Percentiles rank a stretch among this genome's conserved stretches.
These are phyloP conservation scores for Sphaerodactylus townsendi DNA, from an alignment of 2,113 vertebrate genomes.

Conservation along the genomic window DNA sequence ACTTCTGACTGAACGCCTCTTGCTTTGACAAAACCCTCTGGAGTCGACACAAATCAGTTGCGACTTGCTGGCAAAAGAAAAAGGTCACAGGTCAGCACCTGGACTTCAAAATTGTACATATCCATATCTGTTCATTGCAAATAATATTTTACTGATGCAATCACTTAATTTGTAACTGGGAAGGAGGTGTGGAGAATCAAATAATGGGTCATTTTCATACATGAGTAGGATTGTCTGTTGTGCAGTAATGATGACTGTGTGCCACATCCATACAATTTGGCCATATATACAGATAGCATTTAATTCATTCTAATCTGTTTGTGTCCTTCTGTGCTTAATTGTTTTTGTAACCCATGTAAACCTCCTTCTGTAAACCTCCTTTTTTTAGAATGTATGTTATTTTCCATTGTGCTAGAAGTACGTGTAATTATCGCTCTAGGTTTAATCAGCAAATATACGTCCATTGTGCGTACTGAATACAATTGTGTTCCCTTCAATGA, in stretches of 20 bases:
- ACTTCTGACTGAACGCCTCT: no score
- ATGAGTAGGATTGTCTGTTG: background rate
- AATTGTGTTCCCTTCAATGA: background rate
- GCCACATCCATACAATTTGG: background rate
- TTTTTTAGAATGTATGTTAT: background rate
- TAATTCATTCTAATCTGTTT: background rate
- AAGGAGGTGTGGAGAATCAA: background rate
- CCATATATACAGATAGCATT: background rate
- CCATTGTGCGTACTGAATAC: background rate
- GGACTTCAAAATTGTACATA: background rate
- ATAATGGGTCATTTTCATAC: background rate
- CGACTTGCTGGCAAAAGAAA: no score
- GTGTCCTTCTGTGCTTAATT: background rate
- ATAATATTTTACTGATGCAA: background rate
- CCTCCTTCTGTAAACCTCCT: no score
- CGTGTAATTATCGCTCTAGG: background rate
- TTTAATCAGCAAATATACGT: background rate
- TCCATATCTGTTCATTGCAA: background rate
- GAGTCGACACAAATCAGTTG: no score
- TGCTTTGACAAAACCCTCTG: no score
- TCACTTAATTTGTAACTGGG: background rate
- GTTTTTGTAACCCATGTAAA: background rate
- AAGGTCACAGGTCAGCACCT: background rate
- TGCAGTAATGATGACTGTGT: background rate
- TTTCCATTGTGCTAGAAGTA: background rate